Evolutionary conservation across 2,113 vertebrate species (phyloP).

Genomic region (Cyanoramphus novaezelandiae): DNA sequence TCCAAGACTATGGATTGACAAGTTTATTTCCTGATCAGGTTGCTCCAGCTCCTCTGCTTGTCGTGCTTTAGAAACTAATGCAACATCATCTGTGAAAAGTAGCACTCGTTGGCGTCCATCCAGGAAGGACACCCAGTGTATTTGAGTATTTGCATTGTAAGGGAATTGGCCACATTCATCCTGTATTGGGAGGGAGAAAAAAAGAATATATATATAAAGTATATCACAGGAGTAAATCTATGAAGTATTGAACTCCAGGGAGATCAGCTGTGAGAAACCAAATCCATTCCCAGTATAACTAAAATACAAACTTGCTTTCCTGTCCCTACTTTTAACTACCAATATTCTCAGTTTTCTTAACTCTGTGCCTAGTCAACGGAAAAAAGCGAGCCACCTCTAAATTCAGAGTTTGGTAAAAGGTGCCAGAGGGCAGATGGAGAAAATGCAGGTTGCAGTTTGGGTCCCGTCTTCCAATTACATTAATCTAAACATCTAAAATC

Average conservation of each 20-base stretch:
- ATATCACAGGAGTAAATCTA: background rate
- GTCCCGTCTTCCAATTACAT: background rate
- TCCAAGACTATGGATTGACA: conserved; percentile 92
- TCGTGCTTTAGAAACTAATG: conserved; percentile 88
- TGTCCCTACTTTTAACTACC: background rate
- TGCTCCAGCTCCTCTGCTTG: conserved; percentile 96
- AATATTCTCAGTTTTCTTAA: background rate
- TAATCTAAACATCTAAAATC: background rate
- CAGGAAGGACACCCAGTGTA: conserved; percentile 96
- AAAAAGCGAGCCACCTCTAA: background rate
- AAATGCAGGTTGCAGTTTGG: background rate
- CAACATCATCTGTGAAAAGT: conserved; percentile 93
- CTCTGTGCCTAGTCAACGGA: background rate
- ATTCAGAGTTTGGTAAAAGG: background rate
- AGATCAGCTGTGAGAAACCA: background rate
- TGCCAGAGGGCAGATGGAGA: background rate
- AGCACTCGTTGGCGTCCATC: conserved; percentile 93
- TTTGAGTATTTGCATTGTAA: conserved; percentile 80
- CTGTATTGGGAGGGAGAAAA: conserved; percentile 52
- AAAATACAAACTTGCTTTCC: background rate
- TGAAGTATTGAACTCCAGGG: background rate
- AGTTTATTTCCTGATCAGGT: conserved; percentile 85
- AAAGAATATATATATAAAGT: background rate
- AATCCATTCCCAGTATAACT: background rate
- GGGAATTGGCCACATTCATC: conserved; percentile 91